A percentile compares a stretch with the other conserved stretches of the same genome.
Conservation (phyloP, 2,797 vertebrate species). For the Rallus crepitans region DNA sequence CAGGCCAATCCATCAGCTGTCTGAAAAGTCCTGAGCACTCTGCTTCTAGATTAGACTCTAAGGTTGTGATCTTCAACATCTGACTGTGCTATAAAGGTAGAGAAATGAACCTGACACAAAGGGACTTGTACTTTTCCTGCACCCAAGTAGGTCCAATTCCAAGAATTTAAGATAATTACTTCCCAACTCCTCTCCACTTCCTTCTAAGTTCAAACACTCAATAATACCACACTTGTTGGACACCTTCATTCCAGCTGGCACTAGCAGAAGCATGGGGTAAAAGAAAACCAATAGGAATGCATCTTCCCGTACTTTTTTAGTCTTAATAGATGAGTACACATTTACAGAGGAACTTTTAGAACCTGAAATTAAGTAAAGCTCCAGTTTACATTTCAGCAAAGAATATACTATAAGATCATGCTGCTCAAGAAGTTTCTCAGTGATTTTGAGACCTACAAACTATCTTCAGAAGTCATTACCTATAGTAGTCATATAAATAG, state of each 20-base stretch:
- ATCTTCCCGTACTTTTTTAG: background rate
- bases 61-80: background rate
- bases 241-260: background rate
- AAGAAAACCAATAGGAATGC: background rate
- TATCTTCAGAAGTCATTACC: conserved; percentile 4
- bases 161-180: background rate
- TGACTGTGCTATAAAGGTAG: background rate
- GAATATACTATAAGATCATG: background rate
- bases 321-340: background rate
- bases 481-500: background rate
- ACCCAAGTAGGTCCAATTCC: background rate
- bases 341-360: background rate
- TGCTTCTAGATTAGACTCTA: background rate
- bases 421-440: background rate
- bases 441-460: background rate
- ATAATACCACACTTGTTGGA: background rate
- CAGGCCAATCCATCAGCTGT: background rate
- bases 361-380: background rate
- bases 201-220: background rate
- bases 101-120: background rate
- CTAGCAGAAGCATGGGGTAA: background rate
- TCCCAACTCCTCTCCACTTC: background rate
- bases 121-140: background rate
- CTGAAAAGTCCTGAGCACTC: background rate
- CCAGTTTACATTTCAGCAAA: background rate